Base-by-base conservation (phyloP, 2,888 invertebrate genomes). In the Cephus pulcher region DNA sequence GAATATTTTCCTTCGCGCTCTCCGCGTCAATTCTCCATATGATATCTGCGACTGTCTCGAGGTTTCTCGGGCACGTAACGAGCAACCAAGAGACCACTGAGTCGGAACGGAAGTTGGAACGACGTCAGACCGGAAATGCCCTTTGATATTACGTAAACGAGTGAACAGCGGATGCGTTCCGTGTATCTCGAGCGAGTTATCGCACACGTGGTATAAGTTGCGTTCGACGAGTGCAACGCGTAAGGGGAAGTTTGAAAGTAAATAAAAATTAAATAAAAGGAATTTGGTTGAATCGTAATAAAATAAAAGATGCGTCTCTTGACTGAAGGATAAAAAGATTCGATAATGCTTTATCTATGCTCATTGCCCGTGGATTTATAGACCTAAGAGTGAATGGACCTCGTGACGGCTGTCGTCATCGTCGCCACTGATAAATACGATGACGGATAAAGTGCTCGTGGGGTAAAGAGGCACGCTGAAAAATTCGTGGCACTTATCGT, bases 101-200 rank as follows among this genome's bases (percentile, higher is more conserved):
- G 74, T 70, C 69, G n/a, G 33, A 69, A 70, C 83, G 85, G 83
- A 85, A 84, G 82, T 80, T 2, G 56, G 9, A 80, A 79, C 74
- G 78, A 76, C 76, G 78, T 76, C 74, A 70, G 74, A 71, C 78
- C 85, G 85, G 85, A 85, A 85, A 82, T 79, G 83, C 82, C 82
- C 80, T 84, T 82, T 56, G 56, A 81, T 83, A 79, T 85, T 83
- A 80, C 82, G 82, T 84, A 80, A 78, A 82, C 78, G 71, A 76
- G 74, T 74, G 70, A 80, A 75, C 79, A 80, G 78, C 40, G 40
- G 15, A 15, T 56, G 56, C 56, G 56, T 23, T 56, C 23, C 23
- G 56, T 23, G 23, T 56, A 23, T 56, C 56, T 56, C 56, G 56
- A 56, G 0, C 56, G 23, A 56, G 23, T 23, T 56, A 9, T 23